A percentile compares a stretch with the other conserved stretches of the same genome.
These are phyloP conservation scores for Caenorhabditis sp. DNA, from an alignment of 2,888 invertebrate species.

Conservation along the genomic window DNA sequence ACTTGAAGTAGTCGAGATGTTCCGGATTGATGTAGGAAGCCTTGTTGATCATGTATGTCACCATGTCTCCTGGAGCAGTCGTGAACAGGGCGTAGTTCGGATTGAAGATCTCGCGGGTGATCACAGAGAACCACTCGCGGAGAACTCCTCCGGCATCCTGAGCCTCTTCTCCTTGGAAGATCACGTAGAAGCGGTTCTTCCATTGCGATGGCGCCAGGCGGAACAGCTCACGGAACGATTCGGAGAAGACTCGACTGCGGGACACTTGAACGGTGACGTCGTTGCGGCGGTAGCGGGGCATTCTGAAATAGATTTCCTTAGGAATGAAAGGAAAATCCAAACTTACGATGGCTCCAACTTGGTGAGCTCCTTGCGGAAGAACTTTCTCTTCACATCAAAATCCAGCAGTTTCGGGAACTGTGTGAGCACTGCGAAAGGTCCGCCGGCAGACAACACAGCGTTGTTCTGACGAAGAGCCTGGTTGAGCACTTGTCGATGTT, in stretches of 20 bases:
- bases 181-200: slow-evolving; percentile 94
- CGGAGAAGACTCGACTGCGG: slow-evolving; percentile 91
- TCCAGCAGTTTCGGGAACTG: slow-evolving; percentile 92
- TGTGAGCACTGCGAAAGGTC: slow-evolving; percentile 92
- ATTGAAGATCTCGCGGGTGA: slow-evolving; percentile 93
- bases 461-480: slow-evolving; percentile 90
- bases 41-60: slow-evolving; percentile 92
- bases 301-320: slow-evolving; percentile 52
- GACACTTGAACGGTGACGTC: slow-evolving; percentile 92
- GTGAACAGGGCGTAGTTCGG: slow-evolving; percentile 94
- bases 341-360: slow-evolving; percentile 87
- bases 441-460: slow-evolving; percentile 85
- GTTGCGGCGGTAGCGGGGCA: slow-evolving; percentile 85
- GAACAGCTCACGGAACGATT: slow-evolving; percentile 92
- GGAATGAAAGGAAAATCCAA: no score
- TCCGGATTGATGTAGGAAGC: slow-evolving; percentile 93
- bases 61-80: slow-evolving; percentile 93
- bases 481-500: slow-evolving; percentile 92
- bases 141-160: slow-evolving; percentile 93
- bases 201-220: slow-evolving; percentile 91
- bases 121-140: slow-evolving; percentile 92
- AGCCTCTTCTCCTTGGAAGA: slow-evolving; percentile 93
- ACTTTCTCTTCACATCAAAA: slow-evolving; percentile 92
- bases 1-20: slow-evolving; percentile 93
- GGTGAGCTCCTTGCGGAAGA: slow-evolving; percentile 92